phyloP scores from a whole-genome alignment of 2,113 vertebrate species.

The Columba janthina region DNA sequence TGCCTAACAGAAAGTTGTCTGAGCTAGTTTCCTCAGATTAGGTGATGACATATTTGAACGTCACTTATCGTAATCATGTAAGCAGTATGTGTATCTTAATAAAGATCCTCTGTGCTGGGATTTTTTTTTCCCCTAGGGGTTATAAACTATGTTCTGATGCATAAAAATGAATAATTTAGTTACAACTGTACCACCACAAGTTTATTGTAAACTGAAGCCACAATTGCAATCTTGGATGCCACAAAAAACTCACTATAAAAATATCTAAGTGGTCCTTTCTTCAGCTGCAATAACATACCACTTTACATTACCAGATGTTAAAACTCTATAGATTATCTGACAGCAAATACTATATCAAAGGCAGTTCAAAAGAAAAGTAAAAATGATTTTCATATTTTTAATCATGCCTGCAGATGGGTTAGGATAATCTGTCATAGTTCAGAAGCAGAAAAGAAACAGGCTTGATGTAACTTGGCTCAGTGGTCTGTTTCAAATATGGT shows the following conservation, averaged over 20 bases:
- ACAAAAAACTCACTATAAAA: constrained; percentile 19
- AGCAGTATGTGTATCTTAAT: constrained; percentile 5
- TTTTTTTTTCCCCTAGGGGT: not conserved
- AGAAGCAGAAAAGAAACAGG: constrained; percentile 42
- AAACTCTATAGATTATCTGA: constrained; percentile 42
- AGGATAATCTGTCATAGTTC: constrained; percentile 49
- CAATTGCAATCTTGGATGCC: constrained; percentile 33
- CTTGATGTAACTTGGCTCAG: constrained; percentile 45
- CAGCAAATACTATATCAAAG: constrained; percentile 54
- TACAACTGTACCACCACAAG: constrained; percentile 5
- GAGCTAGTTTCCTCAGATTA: constrained; percentile 19
- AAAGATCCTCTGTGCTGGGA: constrained; percentile 11
- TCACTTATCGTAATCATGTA: constrained; percentile 12
- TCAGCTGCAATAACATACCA: constrained; percentile 28
- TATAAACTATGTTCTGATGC: not conserved
- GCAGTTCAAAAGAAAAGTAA: constrained; percentile 56
- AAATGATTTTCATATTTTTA: constrained; percentile 58
- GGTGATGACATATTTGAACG: not conserved
- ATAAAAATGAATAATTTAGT: constrained; percentile 50
- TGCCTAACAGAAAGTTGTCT: constrained; percentile 34
- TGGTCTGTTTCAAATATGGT: constrained; percentile 44
- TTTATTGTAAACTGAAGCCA: constrained; percentile 53
- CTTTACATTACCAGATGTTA: constrained; percentile 59
- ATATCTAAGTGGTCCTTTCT: constrained; percentile 19
- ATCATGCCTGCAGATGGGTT: constrained; percentile 30